phyloP scores from a whole-genome alignment of 2,797 vertebrate genomes.

The Rousettus madagascariensis region DNA sequence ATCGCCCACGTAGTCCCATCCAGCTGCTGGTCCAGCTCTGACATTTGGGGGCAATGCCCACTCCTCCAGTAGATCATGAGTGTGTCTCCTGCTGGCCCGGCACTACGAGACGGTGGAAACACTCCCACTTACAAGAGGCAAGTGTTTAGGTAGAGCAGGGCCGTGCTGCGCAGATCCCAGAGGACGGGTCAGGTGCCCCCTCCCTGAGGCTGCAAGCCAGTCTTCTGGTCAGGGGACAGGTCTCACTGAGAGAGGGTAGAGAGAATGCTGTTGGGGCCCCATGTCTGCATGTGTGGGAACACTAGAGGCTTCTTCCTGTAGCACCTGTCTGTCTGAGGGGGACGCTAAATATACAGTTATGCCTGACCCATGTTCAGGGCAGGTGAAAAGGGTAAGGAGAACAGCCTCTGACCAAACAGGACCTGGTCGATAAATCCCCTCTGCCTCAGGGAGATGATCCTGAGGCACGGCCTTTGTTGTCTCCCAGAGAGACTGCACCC shows the following conservation, averaged over 20 bases:
- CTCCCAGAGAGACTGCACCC: neutral
- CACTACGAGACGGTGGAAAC: neutral
- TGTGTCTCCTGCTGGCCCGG: neutral
- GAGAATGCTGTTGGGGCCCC: neutral
- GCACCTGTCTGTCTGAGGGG: neutral
- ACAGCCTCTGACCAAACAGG: neutral
- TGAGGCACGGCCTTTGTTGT: neutral
- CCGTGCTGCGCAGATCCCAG: neutral
- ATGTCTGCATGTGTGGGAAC: neutral
- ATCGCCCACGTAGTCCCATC: neutral
- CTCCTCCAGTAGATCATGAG: neutral
- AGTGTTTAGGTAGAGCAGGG: neutral
- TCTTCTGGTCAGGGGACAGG: neutral
- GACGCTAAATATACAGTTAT: too few species aligned
- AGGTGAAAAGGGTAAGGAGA: neutral
- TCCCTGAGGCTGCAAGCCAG: neutral
- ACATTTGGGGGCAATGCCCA: neutral
- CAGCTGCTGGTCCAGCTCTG: neutral
- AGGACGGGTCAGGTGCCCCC: neutral
- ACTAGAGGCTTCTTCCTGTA: neutral
- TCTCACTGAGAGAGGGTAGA: neutral
- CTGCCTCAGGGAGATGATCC: neutral
- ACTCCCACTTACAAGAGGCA: neutral
- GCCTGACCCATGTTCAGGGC: neutral
- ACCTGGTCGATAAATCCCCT: neutral